A percentile compares a stretch with the other conserved stretches of the same genome.
phyloP scores from a whole-genome alignment of 2,797 vertebrate genomes.

The Lerista edwardsae region DNA sequence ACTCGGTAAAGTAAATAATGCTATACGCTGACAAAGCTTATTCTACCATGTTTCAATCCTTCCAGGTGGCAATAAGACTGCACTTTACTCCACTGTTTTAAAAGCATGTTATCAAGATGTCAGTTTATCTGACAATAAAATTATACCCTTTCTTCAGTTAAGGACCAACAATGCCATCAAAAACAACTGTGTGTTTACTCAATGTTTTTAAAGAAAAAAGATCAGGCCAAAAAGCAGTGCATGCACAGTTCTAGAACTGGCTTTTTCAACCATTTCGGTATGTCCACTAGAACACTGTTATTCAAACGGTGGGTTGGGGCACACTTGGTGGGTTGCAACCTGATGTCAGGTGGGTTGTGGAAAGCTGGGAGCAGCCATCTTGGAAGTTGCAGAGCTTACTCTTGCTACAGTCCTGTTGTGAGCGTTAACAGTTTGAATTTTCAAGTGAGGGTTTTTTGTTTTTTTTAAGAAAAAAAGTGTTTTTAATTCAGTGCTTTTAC shows the following conservation, averaged over 20 bases:
- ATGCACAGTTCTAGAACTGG: background rate
- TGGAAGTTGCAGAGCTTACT: too few species aligned
- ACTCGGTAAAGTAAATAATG: conserved; percentile 21
- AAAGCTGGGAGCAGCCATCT: too few species aligned
- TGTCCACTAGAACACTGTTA: too few species aligned
- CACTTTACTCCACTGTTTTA: conserved; percentile 36
- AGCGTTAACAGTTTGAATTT: too few species aligned
- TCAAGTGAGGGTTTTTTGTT: too few species aligned
- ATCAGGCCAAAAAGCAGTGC: background rate
- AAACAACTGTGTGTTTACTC: conserved; percentile 28
- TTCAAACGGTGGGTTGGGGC: too few species aligned
- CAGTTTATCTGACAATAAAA: conserved; percentile 36
- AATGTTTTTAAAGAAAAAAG: background rate
- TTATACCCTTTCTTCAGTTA: conserved; percentile 19
- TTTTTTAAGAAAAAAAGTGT: too few species aligned
- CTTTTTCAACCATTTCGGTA: background rate
- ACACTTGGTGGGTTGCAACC: too few species aligned
- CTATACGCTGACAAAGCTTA: background rate
- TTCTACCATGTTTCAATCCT: conserved; percentile 17
- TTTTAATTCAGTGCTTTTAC: too few species aligned
- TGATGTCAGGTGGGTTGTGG: too few species aligned
- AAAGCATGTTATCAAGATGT: conserved; percentile 38
- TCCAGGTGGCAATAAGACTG: conserved; percentile 20
- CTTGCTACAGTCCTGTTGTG: too few species aligned
- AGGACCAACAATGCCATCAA: conserved; percentile 28